Percentiles rank a stretch among this genome's conserved stretches.
phyloP scores from a whole-genome alignment of 2,797 vertebrate genomes.

The Masticophis lateralis region DNA sequence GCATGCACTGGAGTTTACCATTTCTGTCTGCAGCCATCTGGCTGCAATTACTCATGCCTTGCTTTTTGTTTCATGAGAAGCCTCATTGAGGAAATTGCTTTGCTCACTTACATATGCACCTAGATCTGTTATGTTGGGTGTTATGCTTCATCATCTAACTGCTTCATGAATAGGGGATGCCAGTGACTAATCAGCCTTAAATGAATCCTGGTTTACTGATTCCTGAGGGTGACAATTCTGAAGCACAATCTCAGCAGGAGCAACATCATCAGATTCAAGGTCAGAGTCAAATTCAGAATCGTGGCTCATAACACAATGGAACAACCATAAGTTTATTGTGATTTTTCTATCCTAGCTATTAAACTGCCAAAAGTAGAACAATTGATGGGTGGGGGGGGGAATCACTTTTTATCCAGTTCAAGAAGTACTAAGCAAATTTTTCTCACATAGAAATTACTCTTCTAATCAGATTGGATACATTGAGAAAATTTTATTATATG shows the following conservation, averaged over 20 bases:
- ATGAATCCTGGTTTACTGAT: neutral
- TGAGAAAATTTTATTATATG: neutral
- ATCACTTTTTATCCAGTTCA: neutral
- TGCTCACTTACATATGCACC: neutral
- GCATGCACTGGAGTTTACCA: neutral
- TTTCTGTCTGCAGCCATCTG: neutral
- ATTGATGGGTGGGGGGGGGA: neutral
- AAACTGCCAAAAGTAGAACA: neutral
- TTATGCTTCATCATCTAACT: neutral
- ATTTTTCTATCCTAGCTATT: neutral
- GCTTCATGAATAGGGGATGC: neutral
- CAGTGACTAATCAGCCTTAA: neutral
- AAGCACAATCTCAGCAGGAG: neutral
- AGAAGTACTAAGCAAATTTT: neutral
- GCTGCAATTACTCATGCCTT: neutral
- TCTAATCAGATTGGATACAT: constrained; percentile 25
- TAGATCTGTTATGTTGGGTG: neutral
- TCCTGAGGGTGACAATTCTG: neutral
- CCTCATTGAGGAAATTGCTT: neutral
- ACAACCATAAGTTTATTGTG: neutral
- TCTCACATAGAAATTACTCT: neutral
- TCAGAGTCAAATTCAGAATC: neutral
- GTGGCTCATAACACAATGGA: neutral
- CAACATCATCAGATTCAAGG: neutral
- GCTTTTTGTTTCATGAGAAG: neutral